Evolutionary conservation across 2,888 invertebrate species (phyloP), one percentile per base, ranked within the genome.

Genomic region (Apamea anceps): DNA sequence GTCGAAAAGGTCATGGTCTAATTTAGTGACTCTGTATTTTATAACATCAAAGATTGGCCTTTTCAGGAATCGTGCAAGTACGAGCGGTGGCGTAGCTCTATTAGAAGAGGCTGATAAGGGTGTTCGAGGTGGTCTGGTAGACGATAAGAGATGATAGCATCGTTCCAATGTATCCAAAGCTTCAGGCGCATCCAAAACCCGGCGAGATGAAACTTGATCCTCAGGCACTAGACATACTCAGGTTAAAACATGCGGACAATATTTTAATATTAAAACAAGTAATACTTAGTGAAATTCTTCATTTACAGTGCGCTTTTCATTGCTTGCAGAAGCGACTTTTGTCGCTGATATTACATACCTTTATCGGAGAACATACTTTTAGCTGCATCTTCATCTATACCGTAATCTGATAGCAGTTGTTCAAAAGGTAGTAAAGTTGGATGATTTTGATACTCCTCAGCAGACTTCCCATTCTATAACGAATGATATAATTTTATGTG

Each of bases 1-100:
- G 93, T 99, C 99, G 91, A 99, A 98, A 8, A 99, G 97, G 93
- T 98, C 98, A 94, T 99, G 99, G 93, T 99, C 99, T 88, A 98
- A 97, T 94, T 98, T 98, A 48, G 99, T 99, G 90, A 98, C 97
- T 89, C 98, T 97, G 82, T 97, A 94, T 96, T 98, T 98, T 80
- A 99, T 97, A 80, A 96, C 95, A 88, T 99, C 98, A 94, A 98
- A 99, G 83, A 98, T 96, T 66, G 97, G 97, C 81, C 97, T 97
- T 91, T 98, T 98, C 48, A 99, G 96, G 93, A 98, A 98, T 94
- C 98, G 98, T 88, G 98, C 98, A 85, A 99, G 92, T 81, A 98
- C 95, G 51, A 96, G 89, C 91, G 92, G 97, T 95, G 94, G 97
- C 48, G 97, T 96, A 1, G 97, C 92, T 91, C 96, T 97, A 87